Conservation (phyloP, 1,140 invertebrate species). For the Drosophila ficusphila region DNA sequence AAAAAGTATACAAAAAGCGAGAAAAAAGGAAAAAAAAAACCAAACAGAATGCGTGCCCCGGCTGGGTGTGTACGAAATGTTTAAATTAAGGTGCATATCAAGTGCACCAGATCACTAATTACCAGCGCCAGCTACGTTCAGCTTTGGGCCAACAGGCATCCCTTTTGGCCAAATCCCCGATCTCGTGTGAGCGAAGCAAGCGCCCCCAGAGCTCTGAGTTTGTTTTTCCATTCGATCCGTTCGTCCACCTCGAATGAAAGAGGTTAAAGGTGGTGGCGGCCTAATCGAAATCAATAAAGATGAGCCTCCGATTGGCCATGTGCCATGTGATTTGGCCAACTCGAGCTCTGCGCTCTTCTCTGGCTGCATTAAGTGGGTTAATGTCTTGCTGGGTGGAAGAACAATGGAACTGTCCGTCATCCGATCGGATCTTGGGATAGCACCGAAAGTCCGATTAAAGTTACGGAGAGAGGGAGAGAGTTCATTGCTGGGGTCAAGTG, state of each 20-base stretch:
- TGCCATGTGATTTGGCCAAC: constrained; percentile 37
- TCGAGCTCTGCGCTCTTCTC: constrained; percentile 11
- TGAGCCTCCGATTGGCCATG: constrained; percentile 64
- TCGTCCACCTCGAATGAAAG: not conserved
- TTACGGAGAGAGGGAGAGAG: constrained; percentile 4
- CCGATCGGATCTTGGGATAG: constrained; percentile 27
- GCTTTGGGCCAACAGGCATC: constrained; percentile 7
- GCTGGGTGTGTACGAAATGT: constrained; percentile 81
- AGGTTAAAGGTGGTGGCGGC: constrained; percentile 54
- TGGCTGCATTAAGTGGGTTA: constrained; percentile 68
- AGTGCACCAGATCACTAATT: constrained; percentile 83
- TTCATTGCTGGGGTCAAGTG: constrained; percentile 26
- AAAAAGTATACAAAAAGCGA: not conserved
- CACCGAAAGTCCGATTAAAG: constrained; percentile 3
- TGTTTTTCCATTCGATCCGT: constrained; percentile 20
- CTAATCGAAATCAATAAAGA: constrained; percentile 79
- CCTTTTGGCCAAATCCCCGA: constrained; percentile 14
- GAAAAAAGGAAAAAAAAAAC: not conserved
- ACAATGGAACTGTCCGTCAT: constrained; percentile 55
- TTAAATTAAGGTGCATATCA: constrained; percentile 82
- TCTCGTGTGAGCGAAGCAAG: constrained; percentile 53
- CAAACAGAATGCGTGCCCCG: constrained; percentile 45
- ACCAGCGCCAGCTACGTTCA: constrained; percentile 72
- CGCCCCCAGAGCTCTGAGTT: constrained; percentile 26
- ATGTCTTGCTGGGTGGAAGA: constrained; percentile 56